phyloP scores from a whole-genome alignment of 2,113 vertebrate species.

The Tyto alba region DNA sequence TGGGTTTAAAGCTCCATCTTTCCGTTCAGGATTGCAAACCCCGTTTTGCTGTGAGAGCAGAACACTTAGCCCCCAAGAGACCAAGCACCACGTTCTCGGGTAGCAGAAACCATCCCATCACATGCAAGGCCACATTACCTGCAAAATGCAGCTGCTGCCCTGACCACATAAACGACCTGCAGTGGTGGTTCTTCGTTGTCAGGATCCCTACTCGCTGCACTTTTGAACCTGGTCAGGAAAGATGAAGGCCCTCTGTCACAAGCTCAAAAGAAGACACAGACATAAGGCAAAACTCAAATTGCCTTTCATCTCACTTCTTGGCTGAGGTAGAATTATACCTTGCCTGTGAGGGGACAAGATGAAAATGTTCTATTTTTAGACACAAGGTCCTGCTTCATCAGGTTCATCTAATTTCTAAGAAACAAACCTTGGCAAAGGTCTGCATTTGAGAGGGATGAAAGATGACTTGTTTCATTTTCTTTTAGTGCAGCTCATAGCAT shows the following conservation, averaged over 20 bases:
- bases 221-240: not conserved
- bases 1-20: not conserved
- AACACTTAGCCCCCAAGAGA: not conserved
- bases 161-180: not conserved
- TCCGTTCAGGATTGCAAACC: not conserved
- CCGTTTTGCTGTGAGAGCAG: not conserved
- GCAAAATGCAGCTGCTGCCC: not conserved
- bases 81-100: not conserved
- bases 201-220: not conserved
- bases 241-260: not conserved
- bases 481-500: not conserved
- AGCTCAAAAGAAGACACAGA: not conserved
- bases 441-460: not conserved
- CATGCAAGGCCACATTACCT: not conserved
- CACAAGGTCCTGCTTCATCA: not conserved
- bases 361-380: conserved; percentile 35
- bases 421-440: conserved; percentile 30
- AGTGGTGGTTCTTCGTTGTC: not conserved
- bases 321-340: not conserved
- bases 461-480: not conserved
- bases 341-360: not conserved
- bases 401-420: conserved; percentile 40
- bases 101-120: not conserved
- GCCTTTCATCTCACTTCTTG: conserved; percentile 3
- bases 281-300: not conserved